Base-by-base conservation (phyloP, 2,113 vertebrate genomes). In the Podilymbus podiceps region DNA sequence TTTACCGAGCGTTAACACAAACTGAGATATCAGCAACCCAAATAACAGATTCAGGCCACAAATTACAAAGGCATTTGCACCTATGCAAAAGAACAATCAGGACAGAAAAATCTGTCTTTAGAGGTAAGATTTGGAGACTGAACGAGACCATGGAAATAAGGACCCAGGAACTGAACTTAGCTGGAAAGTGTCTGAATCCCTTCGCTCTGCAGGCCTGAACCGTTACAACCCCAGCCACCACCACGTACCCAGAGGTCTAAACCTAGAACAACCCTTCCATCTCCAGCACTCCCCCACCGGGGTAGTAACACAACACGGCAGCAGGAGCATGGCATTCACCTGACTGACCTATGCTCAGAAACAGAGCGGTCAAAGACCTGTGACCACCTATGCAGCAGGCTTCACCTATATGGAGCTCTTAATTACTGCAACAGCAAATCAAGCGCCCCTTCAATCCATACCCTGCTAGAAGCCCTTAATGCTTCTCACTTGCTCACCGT, bases 401-500 rank as follows among this genome's bases (percentile, higher is more conserved):
- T 38, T 38, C 38, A 38, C 38, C 38, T 38, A 50, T 3, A 13
- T 0, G 8, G 7, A 69, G 21, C 4, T 71, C 42, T n/a, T 71
- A 31, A n/a, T 80, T 55, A 71, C 9, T 67, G 8, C 53, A 50
- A 24, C 12, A 44, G 1, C 5, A 71, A 91, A 18, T 22, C 8
- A 58, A 55, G 40, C 35, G n/a, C 3, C 5, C 8, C 7, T 18
- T 30, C 4, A 0, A 38, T 4, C 59, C 12, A 7, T 3, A 33
- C 3, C 27, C 20, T 15, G 1, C 14, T 5, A 28, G 38, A 71
- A 84, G 16, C 13, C 11, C 55, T 13, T 12, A 47, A 42, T 1
- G 10, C 11, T 87, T 25, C 62, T 44, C 60, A 23, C 5, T 87
- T 28, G 77, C 98, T 98, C 95, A 99, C 99, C 98, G 2, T 99